phyloP scores from a whole-genome alignment of 2,888 invertebrate genomes.

The Caenorhabditis becei region DNA sequence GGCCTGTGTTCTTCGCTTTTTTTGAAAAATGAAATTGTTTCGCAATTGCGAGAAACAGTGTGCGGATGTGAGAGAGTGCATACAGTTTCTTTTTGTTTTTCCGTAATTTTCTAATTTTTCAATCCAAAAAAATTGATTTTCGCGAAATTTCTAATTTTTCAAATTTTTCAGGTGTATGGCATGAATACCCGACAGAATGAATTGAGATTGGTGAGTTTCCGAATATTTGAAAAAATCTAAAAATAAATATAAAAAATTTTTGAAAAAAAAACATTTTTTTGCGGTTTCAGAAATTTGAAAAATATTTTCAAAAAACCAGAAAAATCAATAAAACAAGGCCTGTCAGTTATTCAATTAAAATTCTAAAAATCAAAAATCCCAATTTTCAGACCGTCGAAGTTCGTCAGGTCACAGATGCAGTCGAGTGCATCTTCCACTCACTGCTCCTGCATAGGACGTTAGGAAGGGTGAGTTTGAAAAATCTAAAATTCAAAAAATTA shows the following conservation, averaged over 20 bases:
- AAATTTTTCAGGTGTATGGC: constrained; percentile 54
- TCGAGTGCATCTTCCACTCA: constrained; percentile 83
- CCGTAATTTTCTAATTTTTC: not conserved
- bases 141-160: not conserved
- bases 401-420: constrained; percentile 82
- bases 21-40: not conserved
- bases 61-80: not conserved
- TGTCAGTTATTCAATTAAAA: too few species aligned
- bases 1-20: not conserved
- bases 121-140: not conserved
- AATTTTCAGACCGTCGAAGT: constrained; percentile 82
- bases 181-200: constrained; percentile 81
- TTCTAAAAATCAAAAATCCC: not conserved
- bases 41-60: too few species aligned
- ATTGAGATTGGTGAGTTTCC: constrained; percentile 76
- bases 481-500: too few species aligned
- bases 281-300: too few species aligned
- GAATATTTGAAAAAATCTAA: constrained; percentile 1
- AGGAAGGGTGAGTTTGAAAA: constrained; percentile 83
- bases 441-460: constrained; percentile 83
- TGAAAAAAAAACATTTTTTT: not conserved
- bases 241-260: constrained; percentile 2
- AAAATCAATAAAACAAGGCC: too few species aligned
- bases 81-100: not conserved
- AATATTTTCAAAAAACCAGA: constrained; percentile 2